Conservation (phyloP, 2,888 invertebrate genomes). For the Pteria penguin region DNA sequence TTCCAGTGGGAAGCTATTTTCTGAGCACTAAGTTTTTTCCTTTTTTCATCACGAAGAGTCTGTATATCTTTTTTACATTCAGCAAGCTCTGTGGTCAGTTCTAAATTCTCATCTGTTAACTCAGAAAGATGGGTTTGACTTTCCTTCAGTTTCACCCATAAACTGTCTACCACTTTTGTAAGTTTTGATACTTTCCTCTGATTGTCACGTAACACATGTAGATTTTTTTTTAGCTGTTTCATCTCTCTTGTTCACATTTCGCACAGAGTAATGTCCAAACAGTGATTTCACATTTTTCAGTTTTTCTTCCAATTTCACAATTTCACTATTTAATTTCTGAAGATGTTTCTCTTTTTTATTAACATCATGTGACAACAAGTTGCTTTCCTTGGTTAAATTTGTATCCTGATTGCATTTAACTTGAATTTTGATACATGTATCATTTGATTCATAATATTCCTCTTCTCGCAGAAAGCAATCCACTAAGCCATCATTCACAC, state of each 20-base stretch:
- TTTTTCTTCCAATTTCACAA: neutral
- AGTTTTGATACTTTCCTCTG: neutral
- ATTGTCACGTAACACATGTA: neutral
- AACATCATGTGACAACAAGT: neutral
- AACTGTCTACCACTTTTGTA: neutral
- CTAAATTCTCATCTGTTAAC: neutral
- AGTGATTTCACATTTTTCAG: neutral
- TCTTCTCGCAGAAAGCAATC: too few relatives aligned
- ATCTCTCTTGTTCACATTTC: slow-evolving; percentile 11
- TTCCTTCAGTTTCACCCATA: neutral
- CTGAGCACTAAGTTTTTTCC: neutral
- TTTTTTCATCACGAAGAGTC: neutral
- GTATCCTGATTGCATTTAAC: neutral
- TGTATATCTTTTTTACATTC: neutral
- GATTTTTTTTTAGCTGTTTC: neutral
- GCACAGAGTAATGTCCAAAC: neutral
- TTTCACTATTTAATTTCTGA: neutral
- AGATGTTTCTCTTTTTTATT: neutral
- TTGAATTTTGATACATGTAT: too few relatives aligned
- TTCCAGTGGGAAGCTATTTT: slow-evolving; percentile 6
- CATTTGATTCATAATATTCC: too few relatives aligned
- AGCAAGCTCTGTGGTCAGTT: neutral
- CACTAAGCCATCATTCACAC: too few relatives aligned
- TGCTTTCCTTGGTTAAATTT: neutral
- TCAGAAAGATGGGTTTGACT: neutral